Evolutionary conservation across 2,797 vertebrate species (phyloP).

Genomic region (Micrastur ruficollis): DNA sequence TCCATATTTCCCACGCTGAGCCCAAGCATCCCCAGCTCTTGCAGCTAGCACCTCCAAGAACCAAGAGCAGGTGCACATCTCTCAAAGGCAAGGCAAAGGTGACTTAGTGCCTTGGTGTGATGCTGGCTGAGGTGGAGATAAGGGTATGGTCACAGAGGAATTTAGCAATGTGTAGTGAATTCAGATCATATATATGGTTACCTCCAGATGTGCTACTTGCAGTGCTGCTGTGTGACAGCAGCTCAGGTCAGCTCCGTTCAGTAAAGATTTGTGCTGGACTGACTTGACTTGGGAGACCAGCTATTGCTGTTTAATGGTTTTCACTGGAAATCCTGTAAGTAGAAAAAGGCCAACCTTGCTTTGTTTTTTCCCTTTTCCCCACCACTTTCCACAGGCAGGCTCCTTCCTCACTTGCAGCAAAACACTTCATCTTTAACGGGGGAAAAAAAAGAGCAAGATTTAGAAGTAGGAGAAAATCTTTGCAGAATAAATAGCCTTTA

Average conservation of each 20-base stretch:
- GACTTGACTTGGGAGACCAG: background rate
- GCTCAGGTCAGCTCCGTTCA: background rate
- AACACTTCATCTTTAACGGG: background rate
- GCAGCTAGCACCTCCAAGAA: background rate
- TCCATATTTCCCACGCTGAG: background rate
- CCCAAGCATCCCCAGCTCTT: background rate
- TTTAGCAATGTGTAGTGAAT: background rate
- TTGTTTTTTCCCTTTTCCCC: background rate
- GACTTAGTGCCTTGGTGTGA: accelerated
- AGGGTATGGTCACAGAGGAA: background rate
- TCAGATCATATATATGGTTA: no score
- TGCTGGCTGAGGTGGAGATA: background rate
- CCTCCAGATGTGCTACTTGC: background rate
- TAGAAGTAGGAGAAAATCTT: background rate
- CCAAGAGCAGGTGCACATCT: background rate
- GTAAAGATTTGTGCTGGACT: background rate
- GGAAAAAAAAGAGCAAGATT: background rate
- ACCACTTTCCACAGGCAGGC: background rate
- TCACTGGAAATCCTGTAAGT: background rate
- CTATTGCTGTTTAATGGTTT: background rate
- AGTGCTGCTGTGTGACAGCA: background rate
- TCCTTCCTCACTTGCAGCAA: background rate
- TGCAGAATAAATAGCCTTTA: background rate
- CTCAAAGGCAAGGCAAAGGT: background rate
- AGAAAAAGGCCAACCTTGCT: background rate